Conservation (phyloP, 2,113 vertebrate genomes). For the Saccopteryx leptura region DNA sequence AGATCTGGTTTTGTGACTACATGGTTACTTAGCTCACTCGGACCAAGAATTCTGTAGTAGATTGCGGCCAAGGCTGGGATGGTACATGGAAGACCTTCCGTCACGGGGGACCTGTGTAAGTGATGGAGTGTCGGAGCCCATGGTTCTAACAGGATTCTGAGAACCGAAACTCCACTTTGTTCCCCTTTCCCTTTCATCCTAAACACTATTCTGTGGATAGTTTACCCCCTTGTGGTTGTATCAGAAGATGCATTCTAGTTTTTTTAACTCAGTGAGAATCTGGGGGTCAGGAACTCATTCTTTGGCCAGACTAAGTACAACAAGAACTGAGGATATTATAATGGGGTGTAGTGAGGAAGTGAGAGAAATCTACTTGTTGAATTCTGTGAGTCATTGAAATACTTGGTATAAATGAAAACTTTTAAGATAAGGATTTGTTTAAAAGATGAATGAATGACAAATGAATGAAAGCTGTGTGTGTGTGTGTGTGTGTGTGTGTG, state of each 20-base stretch:
- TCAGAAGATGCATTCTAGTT: not conserved
- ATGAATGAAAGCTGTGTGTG: not conserved
- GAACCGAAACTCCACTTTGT: not conserved
- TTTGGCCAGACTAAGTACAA: not conserved
- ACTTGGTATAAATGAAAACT: not conserved
- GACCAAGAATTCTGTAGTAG: not conserved
- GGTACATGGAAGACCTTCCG: no score
- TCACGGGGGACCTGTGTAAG: no score
- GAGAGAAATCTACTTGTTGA: not conserved
- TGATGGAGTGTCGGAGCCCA: rapidly evolving
- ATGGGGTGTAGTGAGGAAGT: not conserved
- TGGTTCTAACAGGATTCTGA: not conserved
- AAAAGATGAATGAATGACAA: constrained; percentile 7
- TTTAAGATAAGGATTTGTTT: not conserved
- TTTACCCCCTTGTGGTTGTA: not conserved
- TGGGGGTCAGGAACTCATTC: not conserved
- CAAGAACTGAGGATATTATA: not conserved
- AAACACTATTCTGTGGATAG: not conserved
- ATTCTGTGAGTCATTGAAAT: not conserved
- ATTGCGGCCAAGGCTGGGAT: not conserved
- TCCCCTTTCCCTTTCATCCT: not conserved
- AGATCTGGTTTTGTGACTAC: not conserved
- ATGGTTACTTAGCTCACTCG: not conserved
- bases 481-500: not conserved
- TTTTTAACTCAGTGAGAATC: not conserved